A percentile compares a stretch with the other conserved stretches of the same genome.
Evolutionary conservation across 2,113 vertebrate species (phyloP).

Genomic region (Danionella cerebrum): DNA sequence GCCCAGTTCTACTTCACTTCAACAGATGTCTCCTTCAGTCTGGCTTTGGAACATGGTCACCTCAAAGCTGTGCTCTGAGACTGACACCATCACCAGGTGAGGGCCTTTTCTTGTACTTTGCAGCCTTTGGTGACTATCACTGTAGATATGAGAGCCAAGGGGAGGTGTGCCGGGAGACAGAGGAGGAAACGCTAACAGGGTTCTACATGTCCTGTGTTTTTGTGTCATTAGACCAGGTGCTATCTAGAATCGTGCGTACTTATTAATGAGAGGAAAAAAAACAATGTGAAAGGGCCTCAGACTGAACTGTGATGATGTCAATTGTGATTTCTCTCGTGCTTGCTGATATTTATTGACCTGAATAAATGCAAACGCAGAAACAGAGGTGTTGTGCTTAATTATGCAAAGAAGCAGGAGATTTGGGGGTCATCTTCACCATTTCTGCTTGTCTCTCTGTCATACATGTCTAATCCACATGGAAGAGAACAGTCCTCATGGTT

Average conservation of each 20-base stretch:
- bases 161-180: background rate
- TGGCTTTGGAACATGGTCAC: background rate
- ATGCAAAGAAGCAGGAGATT: constrained; percentile 35
- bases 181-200: constrained; percentile 23
- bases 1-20: too few relatives aligned
- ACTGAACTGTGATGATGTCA: constrained; percentile 86
- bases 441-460: constrained; percentile 41
- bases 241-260: constrained; percentile 64
- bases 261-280: constrained; percentile 26
- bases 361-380: constrained; percentile 89
- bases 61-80: background rate
- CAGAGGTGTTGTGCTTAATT: constrained; percentile 62
- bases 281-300: constrained; percentile 64
- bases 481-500: constrained; percentile 51
- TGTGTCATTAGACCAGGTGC: constrained; percentile 70
- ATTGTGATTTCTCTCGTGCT: constrained; percentile 82
- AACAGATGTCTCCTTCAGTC: too few relatives aligned
- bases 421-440: constrained; percentile 35
- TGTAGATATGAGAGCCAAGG: constrained; percentile 42
- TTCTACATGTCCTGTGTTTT: background rate
- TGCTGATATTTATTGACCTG: constrained; percentile 80
- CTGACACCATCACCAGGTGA: constrained; percentile 38
- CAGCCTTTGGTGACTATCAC: constrained; percentile 72
- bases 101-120: constrained; percentile 75
- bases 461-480: constrained; percentile 62